phyloP scores from a whole-genome alignment of 2,888 invertebrate species.

The Ochropleura plecta region DNA sequence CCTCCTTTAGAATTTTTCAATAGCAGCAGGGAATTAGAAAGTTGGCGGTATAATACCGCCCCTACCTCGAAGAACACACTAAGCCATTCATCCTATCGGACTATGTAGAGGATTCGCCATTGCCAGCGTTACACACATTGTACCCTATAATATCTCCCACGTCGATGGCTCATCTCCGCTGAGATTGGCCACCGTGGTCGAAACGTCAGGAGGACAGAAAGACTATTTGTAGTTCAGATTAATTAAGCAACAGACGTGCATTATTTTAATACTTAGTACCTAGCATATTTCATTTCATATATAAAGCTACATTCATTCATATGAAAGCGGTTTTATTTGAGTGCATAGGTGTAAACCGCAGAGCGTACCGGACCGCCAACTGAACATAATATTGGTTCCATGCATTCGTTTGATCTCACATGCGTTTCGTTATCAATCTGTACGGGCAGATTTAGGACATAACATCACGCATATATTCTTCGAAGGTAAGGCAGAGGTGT shows the following conservation, averaged over 20 bases:
- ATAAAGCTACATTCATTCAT: neutral
- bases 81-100: too few relatives aligned
- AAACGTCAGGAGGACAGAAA: too few relatives aligned
- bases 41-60: too few relatives aligned
- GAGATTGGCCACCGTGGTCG: too few relatives aligned
- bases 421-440: conserved; percentile 1
- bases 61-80: too few relatives aligned
- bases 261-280: neutral
- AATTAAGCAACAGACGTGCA: neutral
- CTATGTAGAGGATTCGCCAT: too few relatives aligned
- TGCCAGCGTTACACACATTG: too few relatives aligned
- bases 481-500: neutral
- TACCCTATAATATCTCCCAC: too few relatives aligned
- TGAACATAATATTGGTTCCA: conserved; percentile 37
- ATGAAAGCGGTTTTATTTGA: neutral
- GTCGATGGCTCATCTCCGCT: too few relatives aligned
- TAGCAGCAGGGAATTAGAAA: too few relatives aligned
- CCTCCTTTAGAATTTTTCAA: too few relatives aligned
- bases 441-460: neutral
- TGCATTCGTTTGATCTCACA: conserved; percentile 13
- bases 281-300: neutral
- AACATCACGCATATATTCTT: neutral
- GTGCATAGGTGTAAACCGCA: conserved; percentile 54
- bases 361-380: conserved; percentile 32
- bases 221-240: neutral